A percentile compares a stretch with the other conserved stretches of the same genome.
phyloP scores from a whole-genome alignment of 2,888 invertebrate species.

The Galeruca laticollis region DNA sequence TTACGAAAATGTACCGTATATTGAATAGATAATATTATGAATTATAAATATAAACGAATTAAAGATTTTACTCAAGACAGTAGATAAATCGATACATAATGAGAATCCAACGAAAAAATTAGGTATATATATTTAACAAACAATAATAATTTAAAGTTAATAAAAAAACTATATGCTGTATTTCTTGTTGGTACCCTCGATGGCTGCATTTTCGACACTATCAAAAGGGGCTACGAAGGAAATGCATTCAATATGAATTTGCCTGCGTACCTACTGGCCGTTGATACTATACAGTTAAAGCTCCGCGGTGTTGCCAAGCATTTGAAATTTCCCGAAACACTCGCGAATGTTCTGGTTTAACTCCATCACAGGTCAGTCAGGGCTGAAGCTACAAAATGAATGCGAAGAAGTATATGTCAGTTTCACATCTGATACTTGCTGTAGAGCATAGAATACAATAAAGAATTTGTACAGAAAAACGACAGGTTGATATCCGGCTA shows the following conservation, averaged over 20 bases:
- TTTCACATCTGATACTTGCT: neutral
- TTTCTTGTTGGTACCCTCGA: neutral
- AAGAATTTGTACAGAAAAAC: neutral
- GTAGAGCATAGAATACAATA: neutral
- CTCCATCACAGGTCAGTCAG: neutral
- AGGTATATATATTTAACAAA: neutral
- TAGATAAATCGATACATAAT: too few relatives aligned
- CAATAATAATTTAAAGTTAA: neutral
- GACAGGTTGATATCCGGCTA: neutral
- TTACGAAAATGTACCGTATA: neutral
- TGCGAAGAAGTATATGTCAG: neutral
- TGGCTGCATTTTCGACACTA: too few relatives aligned
- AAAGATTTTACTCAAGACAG: too few relatives aligned
- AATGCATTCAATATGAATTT: neutral
- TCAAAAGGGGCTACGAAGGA: neutral
- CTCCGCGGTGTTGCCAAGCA: constrained; percentile 2
- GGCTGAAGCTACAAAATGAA: neutral
- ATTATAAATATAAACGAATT: too few relatives aligned
- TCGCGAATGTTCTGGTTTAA: neutral
- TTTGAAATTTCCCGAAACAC: neutral
- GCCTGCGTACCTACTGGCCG: neutral
- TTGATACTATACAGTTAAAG: neutral
- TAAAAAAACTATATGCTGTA: neutral
- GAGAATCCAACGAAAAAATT: too few relatives aligned
- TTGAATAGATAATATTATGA: too few relatives aligned